Evolutionary conservation across 2,888 invertebrate genomes (phyloP).

Genomic region (Sepiola atlantica): DNA sequence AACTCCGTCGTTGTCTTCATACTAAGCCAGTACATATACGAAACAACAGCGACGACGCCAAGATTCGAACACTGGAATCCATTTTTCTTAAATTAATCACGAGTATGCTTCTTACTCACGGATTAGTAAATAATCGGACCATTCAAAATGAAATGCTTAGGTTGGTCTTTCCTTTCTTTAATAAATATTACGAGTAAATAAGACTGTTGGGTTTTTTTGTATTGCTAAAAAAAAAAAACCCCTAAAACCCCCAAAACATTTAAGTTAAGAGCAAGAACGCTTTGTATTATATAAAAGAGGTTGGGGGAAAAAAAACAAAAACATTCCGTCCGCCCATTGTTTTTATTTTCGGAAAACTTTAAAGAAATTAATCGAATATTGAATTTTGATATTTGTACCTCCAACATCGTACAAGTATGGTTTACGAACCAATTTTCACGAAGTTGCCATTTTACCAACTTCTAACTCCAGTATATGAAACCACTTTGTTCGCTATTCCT

Average conservation of each 20-base stretch:
- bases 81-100: background rate
- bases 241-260: too few relatives aligned
- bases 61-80: background rate
- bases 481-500: background rate
- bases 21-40: too few relatives aligned
- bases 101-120: background rate
- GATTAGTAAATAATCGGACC: background rate
- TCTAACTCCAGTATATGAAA: background rate
- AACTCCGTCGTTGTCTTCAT: too few relatives aligned
- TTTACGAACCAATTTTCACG: background rate
- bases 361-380: too few relatives aligned
- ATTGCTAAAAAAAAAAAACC: too few relatives aligned
- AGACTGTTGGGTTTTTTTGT: too few relatives aligned
- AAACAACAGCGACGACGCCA: background rate
- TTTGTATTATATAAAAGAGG: too few relatives aligned
- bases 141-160: background rate
- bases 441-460: background rate
- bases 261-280: too few relatives aligned
- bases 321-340: too few relatives aligned
- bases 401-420: background rate
- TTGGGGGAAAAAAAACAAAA: too few relatives aligned
- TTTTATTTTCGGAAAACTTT: too few relatives aligned
- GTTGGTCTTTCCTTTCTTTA: background rate
- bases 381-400: too few relatives aligned
- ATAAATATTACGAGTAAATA: background rate